Evolutionary conservation across 2,888 invertebrate genomes (phyloP), one percentile per base, ranked within the genome.

Genomic region (Petrophora chlorosata): DNA sequence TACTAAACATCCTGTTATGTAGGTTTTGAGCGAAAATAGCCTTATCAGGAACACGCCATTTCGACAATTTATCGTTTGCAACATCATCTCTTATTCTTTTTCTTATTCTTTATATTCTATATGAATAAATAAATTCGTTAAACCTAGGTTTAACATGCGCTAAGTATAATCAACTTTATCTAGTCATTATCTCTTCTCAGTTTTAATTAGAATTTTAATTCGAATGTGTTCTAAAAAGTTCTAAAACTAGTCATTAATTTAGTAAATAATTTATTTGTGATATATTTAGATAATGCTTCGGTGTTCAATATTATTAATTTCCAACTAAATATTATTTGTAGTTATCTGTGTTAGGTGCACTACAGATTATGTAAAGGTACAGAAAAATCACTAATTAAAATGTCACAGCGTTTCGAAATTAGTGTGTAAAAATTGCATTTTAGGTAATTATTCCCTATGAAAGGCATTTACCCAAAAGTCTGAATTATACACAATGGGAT

Each of bases 391-490:
- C 34, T 42, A 25, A 28, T 34, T 34, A 14, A 26, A 19, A 19
- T 34, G 10, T 12, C 22, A 19, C 32, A 8, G 14, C 19, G 10
- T 29, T 29, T 23, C 17, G 7, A 4, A 16, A 25, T 23, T 39
- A 45, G 33, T 12, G 26, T 45, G 33, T 13, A 12, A 32, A 14
- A 13, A 32, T 40, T 34, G 41, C 44, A 25, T 45, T 53, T 38
- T 56, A 61, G 57, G 49, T 59, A 55, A 55, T 63, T 63, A 59
- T 63, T 53, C 65, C 61, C 40, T 53, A 64, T 59, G 26, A 55
- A 63, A 63, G 63, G 65, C 70, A 55, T 63, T 63, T 33, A 65
- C 63, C 63, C 59, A 69, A 65, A 76, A 76, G 76, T 76, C 76
- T 76, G 73, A 76, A 72, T 69, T 36, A 61, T 73, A 70, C 61